A percentile compares a stretch with the other conserved stretches of the same genome.
Conservation (phyloP, 1,140 invertebrate genomes). For the Ceratoteleas bidentatus region DNA sequence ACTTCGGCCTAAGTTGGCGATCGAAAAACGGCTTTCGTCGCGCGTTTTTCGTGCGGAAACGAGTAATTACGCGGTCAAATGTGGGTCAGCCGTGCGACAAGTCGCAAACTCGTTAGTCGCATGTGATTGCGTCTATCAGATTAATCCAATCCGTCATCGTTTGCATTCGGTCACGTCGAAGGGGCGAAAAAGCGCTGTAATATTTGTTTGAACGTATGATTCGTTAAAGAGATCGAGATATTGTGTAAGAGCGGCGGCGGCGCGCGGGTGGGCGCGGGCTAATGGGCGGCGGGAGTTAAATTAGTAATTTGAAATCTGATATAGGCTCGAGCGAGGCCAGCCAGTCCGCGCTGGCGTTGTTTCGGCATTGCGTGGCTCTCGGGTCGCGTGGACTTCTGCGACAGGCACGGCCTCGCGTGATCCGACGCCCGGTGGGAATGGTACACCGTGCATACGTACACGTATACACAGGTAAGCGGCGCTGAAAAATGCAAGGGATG, state of each 20-base stretch:
- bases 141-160: conserved; percentile 22
- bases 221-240: conserved; percentile 23
- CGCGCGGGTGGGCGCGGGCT: too few relatives aligned
- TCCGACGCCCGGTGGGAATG: conserved; percentile 67
- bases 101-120: conserved; percentile 8
- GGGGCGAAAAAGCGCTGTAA: conserved; percentile 7
- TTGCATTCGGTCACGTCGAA: conserved; percentile 9
- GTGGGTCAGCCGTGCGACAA: conserved; percentile 11
- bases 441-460: conserved; percentile 55
- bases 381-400: conserved; percentile 80
- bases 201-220: conserved; percentile 52
- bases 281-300: conserved; percentile 70
- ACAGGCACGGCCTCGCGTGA: conserved; percentile 82
- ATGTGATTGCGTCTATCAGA: conserved; percentile 27
- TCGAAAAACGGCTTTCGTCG: too few relatives aligned
- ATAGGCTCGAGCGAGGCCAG: conserved; percentile 70
- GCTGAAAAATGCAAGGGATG: conserved; percentile 78
- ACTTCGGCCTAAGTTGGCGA: too few relatives aligned
- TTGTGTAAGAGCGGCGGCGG: conserved; percentile 15
- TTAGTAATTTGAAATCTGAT: conserved; percentile 82
- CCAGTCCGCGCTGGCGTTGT: conserved; percentile 72
- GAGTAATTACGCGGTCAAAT: conserved; percentile 1
- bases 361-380: conserved; percentile 79
- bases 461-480: conserved; percentile 60
- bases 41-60: too few relatives aligned